Conservation (phyloP, 1,140 invertebrate species). For the Ephestia elutella region DNA sequence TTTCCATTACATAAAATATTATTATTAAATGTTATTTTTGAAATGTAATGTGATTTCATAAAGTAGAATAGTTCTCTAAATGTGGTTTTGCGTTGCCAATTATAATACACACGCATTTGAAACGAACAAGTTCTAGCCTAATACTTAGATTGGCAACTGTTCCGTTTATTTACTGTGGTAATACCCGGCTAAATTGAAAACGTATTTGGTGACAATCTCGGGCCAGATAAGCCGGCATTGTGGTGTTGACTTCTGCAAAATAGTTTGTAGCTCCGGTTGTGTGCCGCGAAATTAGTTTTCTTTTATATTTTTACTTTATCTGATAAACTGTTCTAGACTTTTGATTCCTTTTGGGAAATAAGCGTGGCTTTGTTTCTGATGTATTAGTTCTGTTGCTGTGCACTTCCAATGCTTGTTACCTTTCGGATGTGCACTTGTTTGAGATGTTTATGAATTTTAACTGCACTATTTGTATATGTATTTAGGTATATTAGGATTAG, state of each 20-base stretch:
- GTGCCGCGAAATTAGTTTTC: not conserved
- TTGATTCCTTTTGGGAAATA: not conserved
- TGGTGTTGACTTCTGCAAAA: slow-evolving; percentile 1
- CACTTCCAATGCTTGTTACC: too few relatives aligned
- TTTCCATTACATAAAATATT: too few relatives aligned
- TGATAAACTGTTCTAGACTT: not conserved
- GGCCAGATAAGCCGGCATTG: not conserved
- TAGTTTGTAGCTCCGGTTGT: not conserved
- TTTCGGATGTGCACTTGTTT: too few relatives aligned
- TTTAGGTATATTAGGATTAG: too few relatives aligned
- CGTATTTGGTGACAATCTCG: slow-evolving; percentile 12
- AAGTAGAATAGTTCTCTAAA: too few relatives aligned
- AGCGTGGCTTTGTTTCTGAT: not conserved
- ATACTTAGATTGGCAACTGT: not conserved
- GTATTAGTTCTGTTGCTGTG: not conserved
- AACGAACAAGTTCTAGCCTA: too few relatives aligned
- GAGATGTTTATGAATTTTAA: too few relatives aligned
- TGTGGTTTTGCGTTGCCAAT: too few relatives aligned
- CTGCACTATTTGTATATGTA: too few relatives aligned
- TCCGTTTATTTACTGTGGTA: not conserved
- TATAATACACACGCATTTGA: too few relatives aligned
- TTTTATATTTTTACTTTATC: not conserved
- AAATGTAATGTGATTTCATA: too few relatives aligned
- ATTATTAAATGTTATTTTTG: too few relatives aligned
- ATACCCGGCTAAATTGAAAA: slow-evolving; percentile 10